Evolutionary conservation across 2,113 vertebrate species (phyloP), one percentile per base, ranked within the genome.

Genomic region (Istiophorus platypterus): DNA sequence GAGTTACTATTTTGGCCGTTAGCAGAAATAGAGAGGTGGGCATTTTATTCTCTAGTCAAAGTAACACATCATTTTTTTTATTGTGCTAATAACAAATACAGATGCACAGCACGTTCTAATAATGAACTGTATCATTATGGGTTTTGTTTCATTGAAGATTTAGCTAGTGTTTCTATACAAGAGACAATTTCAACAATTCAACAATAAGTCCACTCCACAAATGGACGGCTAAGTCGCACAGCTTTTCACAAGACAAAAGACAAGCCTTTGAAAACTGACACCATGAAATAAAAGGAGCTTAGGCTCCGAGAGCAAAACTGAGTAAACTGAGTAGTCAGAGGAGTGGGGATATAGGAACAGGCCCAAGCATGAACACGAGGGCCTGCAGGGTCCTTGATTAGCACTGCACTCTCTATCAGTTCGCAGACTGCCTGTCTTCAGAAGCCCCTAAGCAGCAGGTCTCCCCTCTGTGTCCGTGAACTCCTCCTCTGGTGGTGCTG

Each of bases 241-340:
- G 88, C 89, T 89, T 92, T 91, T 88, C 85, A 82, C 54, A 58
- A 91, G 87, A 94, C 92, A 93, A 92, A 91, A 91, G 86, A 84
- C 37, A 5, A 86, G 89, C 82, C 88, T 93, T 90, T 93, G 92
- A 92, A 93, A 91, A 94, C 29, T 93, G 92, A 93, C 88, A 93
- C 92, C 88, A 85, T 85, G 88, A 92, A 92, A 92, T 91, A 90
- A 92, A 92, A 93, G 89, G 85, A 90, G 91, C 91, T 94, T 92
- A 93, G 85, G 66, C 88, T 88, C 82, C 27, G 20, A 72, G 84
- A 88, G 85, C 72, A 59, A 71, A 91, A 83, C 59, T 62, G 74
- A 85, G 80, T 27, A 57, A 80, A 75, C 13, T 63, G 78, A 82
- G 82, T 2, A 64, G 80, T 79, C 58, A 10, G 76, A 85, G 76